These are phyloP conservation scores for Cryptoprocta ferox DNA, from an alignment of 2,797 vertebrate genomes.

Conservation along the genomic window DNA sequence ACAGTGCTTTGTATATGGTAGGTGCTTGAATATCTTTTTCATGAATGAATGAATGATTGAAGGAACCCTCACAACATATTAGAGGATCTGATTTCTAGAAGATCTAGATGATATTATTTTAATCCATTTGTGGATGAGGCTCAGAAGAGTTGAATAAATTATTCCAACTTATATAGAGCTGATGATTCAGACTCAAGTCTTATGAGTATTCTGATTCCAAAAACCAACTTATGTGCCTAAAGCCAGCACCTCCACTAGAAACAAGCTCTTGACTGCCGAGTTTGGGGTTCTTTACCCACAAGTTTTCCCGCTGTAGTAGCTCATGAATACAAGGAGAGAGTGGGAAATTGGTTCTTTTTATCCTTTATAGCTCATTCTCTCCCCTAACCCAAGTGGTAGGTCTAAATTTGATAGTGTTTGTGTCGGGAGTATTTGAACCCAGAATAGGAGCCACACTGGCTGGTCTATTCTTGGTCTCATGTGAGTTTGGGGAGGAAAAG, in stretches of 20 bases:
- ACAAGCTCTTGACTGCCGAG: neutral
- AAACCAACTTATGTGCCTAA: neutral
- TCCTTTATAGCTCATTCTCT: neutral
- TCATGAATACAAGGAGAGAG: neutral
- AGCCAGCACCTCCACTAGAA: neutral
- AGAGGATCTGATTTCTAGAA: neutral
- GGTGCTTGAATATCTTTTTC: neutral
- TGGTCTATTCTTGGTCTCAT: neutral
- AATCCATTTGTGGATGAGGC: neutral
- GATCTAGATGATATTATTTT: neutral
- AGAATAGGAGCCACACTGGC: neutral
- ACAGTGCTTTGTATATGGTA: neutral
- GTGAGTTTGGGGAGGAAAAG: neutral
- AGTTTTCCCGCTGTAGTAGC: neutral
- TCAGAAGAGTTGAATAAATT: neutral
- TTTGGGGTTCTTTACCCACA: neutral
- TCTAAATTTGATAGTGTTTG: neutral
- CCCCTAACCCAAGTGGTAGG: neutral
- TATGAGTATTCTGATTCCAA: neutral
- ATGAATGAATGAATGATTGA: neutral
- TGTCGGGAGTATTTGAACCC: neutral
- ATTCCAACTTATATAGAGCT: neutral
- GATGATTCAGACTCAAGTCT: neutral
- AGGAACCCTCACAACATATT: neutral
- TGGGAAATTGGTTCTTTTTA: neutral